Conservation (phyloP, 2,888 invertebrate species). For the Ctenicera cuprea region DNA sequence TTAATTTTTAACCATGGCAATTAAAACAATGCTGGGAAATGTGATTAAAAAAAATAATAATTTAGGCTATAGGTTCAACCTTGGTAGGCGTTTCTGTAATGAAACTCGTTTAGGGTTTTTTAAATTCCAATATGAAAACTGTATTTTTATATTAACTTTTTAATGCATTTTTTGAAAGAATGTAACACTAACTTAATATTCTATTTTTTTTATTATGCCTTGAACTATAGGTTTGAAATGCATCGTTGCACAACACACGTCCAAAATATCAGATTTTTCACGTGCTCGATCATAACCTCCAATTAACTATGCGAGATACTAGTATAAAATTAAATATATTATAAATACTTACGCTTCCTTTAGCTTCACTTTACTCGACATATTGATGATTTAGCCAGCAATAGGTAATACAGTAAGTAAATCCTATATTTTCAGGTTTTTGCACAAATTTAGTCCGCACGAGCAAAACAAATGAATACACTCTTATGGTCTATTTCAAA, state of each 20-base stretch:
- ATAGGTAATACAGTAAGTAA: neutral
- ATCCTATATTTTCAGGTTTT: neutral
- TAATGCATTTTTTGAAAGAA: no score
- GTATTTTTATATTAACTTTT: neutral
- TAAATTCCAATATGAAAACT: no score
- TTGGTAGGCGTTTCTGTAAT: no score
- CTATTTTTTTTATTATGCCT: no score
- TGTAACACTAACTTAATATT: no score
- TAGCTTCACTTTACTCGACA: conserved; percentile 67
- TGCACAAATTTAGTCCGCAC: neutral
- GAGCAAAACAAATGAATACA: no score
- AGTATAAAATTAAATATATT: neutral
- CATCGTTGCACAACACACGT: conserved; percentile 7
- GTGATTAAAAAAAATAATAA: no score
- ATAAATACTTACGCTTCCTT: conserved; percentile 69
- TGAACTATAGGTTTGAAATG: conserved; percentile 1
- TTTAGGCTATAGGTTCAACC: no score
- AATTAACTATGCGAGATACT: neutral
- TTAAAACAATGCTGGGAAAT: no score
- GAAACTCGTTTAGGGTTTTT: no score
- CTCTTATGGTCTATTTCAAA: no score
- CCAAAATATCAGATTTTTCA: conserved; percentile 1
- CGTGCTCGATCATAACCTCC: conserved; percentile 25
- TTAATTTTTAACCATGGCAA: no score
- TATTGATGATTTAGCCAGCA: conserved; percentile 51